Evolutionary conservation across 1,140 invertebrate genomes (phyloP).

Genomic region (Eurosta solidaginis): DNA sequence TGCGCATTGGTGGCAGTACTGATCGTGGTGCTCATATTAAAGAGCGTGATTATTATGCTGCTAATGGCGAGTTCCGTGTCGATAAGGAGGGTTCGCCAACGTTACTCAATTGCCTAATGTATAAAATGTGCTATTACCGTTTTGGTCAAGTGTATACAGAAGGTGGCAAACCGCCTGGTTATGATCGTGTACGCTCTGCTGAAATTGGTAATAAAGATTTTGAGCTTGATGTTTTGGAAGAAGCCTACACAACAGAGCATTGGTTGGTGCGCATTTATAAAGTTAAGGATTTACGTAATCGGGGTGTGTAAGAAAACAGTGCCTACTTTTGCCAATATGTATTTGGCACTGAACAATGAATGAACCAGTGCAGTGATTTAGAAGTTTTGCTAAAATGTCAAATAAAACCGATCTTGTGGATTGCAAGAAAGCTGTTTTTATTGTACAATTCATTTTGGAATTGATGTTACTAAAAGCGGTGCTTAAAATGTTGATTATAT

Average conservation of each 20-base stretch:
- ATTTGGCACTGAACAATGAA: background rate
- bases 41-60: conserved; percentile 95
- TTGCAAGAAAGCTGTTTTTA: background rate
- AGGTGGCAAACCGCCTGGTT: conserved; percentile 86
- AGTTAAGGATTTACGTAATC: conserved; percentile 87
- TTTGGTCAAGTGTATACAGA: conserved; percentile 93
- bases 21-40: conserved; percentile 93
- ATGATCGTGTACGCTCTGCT: conserved; percentile 86
- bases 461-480: conserved; percentile 20
- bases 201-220: conserved; percentile 96
- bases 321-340: background rate
- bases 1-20: conserved; percentile 95
- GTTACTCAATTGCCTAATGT: conserved; percentile 92
- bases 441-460: conserved; percentile 7
- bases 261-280: conserved; percentile 95
- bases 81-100: conserved; percentile 87
- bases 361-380: background rate
- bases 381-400: background rate
- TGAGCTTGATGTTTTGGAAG: conserved; percentile 88
- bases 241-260: conserved; percentile 94
- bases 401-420: background rate
- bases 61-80: conserved; percentile 90
- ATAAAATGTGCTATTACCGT: conserved; percentile 95
- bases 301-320: conserved; percentile 67
- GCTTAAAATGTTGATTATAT: background rate